Percentiles rank a stretch among this genome's conserved stretches.
These are phyloP conservation scores for Sialis lutaria DNA, from an alignment of 2,888 invertebrate genomes.

Conservation along the genomic window DNA sequence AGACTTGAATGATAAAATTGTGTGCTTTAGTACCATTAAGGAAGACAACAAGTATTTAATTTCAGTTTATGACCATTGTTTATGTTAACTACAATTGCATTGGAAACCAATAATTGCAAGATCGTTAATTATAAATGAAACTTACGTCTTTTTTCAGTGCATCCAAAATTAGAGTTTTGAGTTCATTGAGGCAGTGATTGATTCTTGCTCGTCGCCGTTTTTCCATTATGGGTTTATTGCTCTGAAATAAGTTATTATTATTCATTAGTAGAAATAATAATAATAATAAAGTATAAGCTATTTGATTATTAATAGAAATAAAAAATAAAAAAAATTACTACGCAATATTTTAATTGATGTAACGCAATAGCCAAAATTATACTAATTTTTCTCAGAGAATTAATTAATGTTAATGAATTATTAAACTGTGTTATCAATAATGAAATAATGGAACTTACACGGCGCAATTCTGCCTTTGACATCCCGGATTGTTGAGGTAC, in stretches of 20 bases:
- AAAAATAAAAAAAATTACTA: no score
- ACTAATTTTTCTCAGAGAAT: no score
- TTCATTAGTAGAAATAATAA: conserved; percentile 8
- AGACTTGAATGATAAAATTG: no score
- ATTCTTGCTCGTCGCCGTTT: conserved; percentile 77
- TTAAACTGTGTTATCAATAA: no score
- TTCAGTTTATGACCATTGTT: neutral
- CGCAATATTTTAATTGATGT: no score
- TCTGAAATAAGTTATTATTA: conserved; percentile 36
- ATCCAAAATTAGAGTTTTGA: conserved; percentile 71
- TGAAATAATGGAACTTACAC: neutral
- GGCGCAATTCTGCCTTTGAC: conserved; percentile 4
- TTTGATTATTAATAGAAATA: no score
- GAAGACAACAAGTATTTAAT: neutral
- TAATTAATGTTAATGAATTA: no score
- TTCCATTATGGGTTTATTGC: conserved; percentile 87
- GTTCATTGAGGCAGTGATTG: conserved; percentile 74
- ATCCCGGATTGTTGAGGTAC: conserved; percentile 1
- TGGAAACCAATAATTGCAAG: no score
- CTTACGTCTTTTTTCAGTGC: conserved; percentile 82
- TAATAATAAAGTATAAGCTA: neutral
- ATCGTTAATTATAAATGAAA: conserved; percentile 16
- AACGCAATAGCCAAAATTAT: no score
- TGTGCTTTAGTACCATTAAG: no score
- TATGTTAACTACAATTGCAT: neutral